phyloP scores from a whole-genome alignment of 2,888 invertebrate genomes.

The Heliconius charithonia region DNA sequence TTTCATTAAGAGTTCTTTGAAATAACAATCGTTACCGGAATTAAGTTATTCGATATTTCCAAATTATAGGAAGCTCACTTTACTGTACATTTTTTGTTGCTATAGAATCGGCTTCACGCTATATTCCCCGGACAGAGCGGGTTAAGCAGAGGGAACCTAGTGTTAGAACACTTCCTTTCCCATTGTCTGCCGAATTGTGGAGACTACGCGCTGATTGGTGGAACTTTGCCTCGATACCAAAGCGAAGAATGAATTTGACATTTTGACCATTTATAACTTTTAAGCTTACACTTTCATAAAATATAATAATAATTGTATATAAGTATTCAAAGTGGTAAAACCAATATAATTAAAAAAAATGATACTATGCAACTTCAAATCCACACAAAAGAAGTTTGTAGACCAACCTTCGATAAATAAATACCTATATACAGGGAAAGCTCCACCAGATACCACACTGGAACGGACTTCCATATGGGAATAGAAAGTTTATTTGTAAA shows the following conservation, averaged over 20 bases:
- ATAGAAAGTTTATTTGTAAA: constrained; percentile 21
- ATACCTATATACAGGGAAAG: not conserved
- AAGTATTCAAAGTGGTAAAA: too few relatives aligned
- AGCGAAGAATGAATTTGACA: too few relatives aligned
- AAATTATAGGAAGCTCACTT: not conserved
- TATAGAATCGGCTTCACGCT: not conserved
- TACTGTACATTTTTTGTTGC: not conserved
- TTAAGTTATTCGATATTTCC: not conserved
- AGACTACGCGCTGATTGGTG: not conserved
- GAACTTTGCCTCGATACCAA: too few relatives aligned
- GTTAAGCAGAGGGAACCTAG: not conserved
- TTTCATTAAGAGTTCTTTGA: constrained; percentile 5
- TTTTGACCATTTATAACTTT: not conserved
- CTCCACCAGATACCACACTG: constrained; percentile 8
- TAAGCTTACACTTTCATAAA: not conserved
- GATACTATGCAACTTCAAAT: not conserved
- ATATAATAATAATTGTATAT: not conserved
- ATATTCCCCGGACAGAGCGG: not conserved
- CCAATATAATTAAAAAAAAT: not conserved
- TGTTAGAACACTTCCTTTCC: too few relatives aligned
- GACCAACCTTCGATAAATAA: constrained; percentile 11
- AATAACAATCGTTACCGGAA: constrained; percentile 7
- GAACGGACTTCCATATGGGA: constrained; percentile 14
- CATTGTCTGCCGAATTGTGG: too few relatives aligned
- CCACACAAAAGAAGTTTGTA: not conserved